Evolutionary conservation across 2,113 vertebrate species (phyloP), one percentile per base, ranked within the genome.

Genomic region (Dicerorhinus sumatrensis): DNA sequence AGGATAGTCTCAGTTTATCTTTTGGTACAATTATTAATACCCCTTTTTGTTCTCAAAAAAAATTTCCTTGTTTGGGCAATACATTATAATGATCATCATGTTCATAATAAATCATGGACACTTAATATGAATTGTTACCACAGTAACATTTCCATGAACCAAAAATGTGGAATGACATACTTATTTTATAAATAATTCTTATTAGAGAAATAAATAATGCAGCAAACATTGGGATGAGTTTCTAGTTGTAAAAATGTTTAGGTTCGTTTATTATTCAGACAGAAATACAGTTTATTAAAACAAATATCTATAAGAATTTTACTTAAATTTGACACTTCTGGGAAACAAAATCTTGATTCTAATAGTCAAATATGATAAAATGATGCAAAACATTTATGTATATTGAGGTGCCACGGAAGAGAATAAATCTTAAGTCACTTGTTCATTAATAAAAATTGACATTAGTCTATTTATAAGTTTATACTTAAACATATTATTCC

Each of bases 171-270:
- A n/a, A 62, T 42, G n/a, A 12, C 33, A 51, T 73, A 60, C 29
- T 75, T 82, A 82, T 56, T 80, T 73, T 91, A 42, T 67, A 86
- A 96, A 69, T 67, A 80, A 81, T 51, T 80, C 18, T 77, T 60
- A 23, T 21, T 3, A 81, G 46, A 60, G 4, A 81, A 46, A 60
- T 36, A 88, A 75, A 75, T 54, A 87, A 65, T 36, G 20, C 31
- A 87, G 17, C 48, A 75, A 87, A 42, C 16, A 42, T 8, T 46
- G 0, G 8, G 14, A 39, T 54, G 6, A 58, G n/a, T 58, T 92
- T 75, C 67, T 85, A 42, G 2, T 63, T 62, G 79, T 25, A 79
- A 42, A 89, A 33, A 70, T 0, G 0, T n/a, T 77, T 63, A 54
- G 16, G 1, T 89, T 58, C 4, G 2, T 84, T 72, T 89, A 89